phyloP scores from a whole-genome alignment of 37 sponge, comb jelly and placozoan genomes.

The Geodia barretti region DNA sequence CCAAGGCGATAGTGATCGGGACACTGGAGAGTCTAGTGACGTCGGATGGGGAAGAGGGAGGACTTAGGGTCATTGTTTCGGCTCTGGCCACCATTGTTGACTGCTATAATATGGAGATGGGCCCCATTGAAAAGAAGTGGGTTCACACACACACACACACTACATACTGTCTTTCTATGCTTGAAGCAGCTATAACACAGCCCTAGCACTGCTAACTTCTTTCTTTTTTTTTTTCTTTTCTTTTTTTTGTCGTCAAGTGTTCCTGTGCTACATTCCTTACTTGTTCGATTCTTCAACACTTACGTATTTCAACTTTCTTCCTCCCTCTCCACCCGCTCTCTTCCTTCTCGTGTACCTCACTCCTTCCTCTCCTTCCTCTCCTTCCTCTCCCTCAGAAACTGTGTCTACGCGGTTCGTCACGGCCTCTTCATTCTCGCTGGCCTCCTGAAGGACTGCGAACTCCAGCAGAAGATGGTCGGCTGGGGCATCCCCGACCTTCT shows the following conservation, averaged over 20 bases:
- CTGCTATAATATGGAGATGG: constrained; percentile 32
- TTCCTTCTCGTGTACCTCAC: too few species aligned
- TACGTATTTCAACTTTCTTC: background rate
- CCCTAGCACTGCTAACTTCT: too few species aligned
- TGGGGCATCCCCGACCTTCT: constrained; percentile 35
- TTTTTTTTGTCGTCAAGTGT: too few species aligned
- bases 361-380: too few species aligned
- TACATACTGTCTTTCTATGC: background rate
- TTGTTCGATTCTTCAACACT: too few species aligned
- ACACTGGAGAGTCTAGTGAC: constrained; percentile 23
- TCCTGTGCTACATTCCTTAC: too few species aligned
- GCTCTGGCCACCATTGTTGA: constrained; percentile 14
- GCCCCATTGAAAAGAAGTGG: constrained; percentile 30
- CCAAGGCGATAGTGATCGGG: background rate
- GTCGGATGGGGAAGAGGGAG: constrained; percentile 12
- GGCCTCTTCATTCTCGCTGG: constrained; percentile 15
- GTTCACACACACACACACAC: background rate
- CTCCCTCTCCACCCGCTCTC: background rate
- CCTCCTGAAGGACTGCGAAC: background rate
- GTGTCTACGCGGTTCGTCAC: constrained; percentile 1
- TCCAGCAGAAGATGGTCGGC: constrained; percentile 7
- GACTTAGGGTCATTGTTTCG: constrained; percentile 20
- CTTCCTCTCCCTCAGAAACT: background rate
- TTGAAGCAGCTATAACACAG: too few species aligned
- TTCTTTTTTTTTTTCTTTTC: too few species aligned